phyloP scores from a whole-genome alignment of 2,888 invertebrate genomes.

The Phalera bucephala region DNA sequence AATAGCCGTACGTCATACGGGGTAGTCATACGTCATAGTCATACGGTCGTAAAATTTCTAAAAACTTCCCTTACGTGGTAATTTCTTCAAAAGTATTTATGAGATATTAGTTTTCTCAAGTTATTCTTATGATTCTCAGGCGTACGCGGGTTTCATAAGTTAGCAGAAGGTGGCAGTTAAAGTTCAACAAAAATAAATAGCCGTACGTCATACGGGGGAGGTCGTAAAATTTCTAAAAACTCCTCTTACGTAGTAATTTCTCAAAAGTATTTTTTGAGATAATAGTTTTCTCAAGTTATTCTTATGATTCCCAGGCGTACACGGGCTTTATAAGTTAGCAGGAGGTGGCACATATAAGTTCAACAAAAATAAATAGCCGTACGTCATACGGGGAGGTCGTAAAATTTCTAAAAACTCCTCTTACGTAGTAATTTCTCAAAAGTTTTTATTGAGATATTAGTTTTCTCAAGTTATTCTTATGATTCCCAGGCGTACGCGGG shows the following conservation, averaged over 20 bases:
- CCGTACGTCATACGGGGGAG: no score
- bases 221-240: background rate
- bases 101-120: slow-evolving; percentile 22
- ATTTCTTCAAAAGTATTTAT: slow-evolving; percentile 1
- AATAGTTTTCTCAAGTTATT: slow-evolving; percentile 24
- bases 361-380: no score
- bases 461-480: slow-evolving; percentile 31
- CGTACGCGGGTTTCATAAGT: slow-evolving; percentile 19
- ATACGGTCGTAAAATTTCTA: background rate
- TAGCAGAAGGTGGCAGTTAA: slow-evolving; percentile 10
- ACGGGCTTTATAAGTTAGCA: slow-evolving; percentile 15
- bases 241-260: background rate
- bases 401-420: background rate
- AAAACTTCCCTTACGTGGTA: background rate
- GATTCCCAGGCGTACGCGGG: slow-evolving; percentile 34
- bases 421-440: slow-evolving; percentile 1
- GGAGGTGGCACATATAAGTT: slow-evolving; percentile 6
- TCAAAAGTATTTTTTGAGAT: slow-evolving; percentile 10
- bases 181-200: background rate
- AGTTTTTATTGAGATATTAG: slow-evolving; percentile 7
- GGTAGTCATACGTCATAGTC: no score
- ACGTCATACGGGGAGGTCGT: no score
- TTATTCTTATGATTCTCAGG: slow-evolving; percentile 38
- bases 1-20: no score
- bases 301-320: slow-evolving; percentile 37